Percentiles rank a stretch among this genome's conserved stretches.
These are phyloP conservation scores for Sardinella longiceps DNA, from an alignment of 2,797 vertebrate species.

Conservation along the genomic window DNA sequence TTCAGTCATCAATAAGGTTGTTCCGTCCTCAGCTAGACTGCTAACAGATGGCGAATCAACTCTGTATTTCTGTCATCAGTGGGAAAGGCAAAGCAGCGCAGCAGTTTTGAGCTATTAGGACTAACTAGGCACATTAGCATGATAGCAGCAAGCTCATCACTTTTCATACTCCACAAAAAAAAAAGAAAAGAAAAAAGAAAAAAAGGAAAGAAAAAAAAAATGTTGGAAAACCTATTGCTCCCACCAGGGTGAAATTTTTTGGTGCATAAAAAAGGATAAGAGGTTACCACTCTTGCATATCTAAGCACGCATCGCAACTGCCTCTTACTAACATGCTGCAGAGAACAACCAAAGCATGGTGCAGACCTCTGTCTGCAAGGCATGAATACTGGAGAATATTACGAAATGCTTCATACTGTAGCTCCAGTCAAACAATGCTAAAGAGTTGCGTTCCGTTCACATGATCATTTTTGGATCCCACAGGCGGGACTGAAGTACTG, in stretches of 20 bases:
- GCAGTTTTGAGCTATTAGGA: not conserved
- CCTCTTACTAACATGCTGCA: not conserved
- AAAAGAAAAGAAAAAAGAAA: not conserved
- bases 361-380: not conserved
- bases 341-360: not conserved
- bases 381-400: constrained; percentile 6
- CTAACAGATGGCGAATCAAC: not conserved
- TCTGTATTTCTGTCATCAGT: not conserved
- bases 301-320: not conserved
- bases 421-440: not conserved
- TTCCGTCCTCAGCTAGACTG: not conserved
- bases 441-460: not conserved
- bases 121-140: constrained; percentile 15
- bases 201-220: not conserved
- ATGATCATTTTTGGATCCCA: not conserved
- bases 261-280: not conserved
- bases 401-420: not conserved
- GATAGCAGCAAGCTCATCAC: constrained; percentile 13
- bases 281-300: not conserved
- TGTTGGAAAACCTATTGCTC: not conserved
- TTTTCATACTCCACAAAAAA: not conserved
- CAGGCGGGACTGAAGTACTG: not conserved
- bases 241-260: not conserved
- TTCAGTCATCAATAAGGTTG: not conserved
- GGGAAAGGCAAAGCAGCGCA: not conserved